Conservation (phyloP, 2,888 invertebrate species). For the Nephrotoma guestfalica region DNA sequence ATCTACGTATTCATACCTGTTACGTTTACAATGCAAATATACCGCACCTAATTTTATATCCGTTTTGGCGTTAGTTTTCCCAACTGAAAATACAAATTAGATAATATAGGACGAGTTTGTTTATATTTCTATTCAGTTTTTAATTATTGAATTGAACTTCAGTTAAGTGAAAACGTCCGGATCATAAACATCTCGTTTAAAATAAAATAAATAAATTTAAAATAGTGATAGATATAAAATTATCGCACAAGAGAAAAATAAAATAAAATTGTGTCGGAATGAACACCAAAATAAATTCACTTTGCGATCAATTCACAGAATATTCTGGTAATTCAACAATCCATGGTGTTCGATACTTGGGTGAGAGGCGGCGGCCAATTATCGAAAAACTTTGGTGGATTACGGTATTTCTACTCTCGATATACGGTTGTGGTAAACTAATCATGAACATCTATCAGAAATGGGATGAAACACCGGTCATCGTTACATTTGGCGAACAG, state of each 20-base stretch:
- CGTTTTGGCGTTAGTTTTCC: neutral
- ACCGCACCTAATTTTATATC: neutral
- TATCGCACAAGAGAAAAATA: no score
- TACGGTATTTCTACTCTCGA: conserved; percentile 41
- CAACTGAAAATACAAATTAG: neutral
- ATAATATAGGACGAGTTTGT: neutral
- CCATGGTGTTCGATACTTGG: conserved; percentile 47
- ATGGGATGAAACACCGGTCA: conserved; percentile 55
- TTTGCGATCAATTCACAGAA: conserved; percentile 39
- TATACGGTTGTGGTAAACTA: conserved; percentile 42
- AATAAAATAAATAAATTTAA: no score
- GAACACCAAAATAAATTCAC: neutral
- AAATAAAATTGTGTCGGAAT: neutral
- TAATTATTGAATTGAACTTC: no score
- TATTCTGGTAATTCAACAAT: conserved; percentile 46
- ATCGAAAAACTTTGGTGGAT: conserved; percentile 52
- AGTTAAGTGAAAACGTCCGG: no score
- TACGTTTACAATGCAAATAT: neutral
- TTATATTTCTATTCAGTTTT: no score
- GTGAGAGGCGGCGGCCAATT: conserved; percentile 40
- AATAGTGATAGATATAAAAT: no score
- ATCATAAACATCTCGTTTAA: no score
- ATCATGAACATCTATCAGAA: conserved; percentile 52
- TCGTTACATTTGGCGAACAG: conserved; percentile 50
- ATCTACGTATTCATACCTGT: neutral